A percentile compares a stretch with the other conserved stretches of the same genome.
phyloP scores from a whole-genome alignment of 2,797 vertebrate genomes.

The Rhinogobio ventralis region DNA sequence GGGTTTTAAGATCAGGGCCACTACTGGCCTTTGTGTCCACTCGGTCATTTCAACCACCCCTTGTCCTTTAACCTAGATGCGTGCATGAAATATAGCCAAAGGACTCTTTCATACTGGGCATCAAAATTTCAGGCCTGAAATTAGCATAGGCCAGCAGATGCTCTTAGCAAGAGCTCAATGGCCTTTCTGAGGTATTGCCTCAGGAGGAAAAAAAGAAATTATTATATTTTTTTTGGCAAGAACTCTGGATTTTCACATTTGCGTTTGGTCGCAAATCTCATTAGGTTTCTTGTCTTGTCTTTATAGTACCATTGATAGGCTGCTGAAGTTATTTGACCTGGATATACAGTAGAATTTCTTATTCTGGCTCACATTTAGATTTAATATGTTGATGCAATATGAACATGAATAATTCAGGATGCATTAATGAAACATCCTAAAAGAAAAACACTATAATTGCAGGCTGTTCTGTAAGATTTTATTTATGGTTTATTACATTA shows the following conservation, averaged over 20 bases:
- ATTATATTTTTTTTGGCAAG: not conserved
- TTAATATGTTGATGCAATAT: constrained; percentile 52
- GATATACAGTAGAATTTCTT: not conserved
- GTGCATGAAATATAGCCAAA: constrained; percentile 55
- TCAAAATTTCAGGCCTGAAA: constrained; percentile 46
- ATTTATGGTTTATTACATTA: not conserved
- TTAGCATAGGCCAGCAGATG: constrained; percentile 56
- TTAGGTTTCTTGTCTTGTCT: constrained; percentile 8
- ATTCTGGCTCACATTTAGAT: constrained; percentile 42
- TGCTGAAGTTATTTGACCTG: not conserved
- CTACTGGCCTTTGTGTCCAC: constrained; percentile 48
- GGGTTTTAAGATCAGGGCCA: constrained; percentile 19
- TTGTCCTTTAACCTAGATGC: constrained; percentile 48
- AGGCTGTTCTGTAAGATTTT: not conserved
- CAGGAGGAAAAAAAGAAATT: constrained; percentile 40
- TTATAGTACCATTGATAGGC: not conserved
- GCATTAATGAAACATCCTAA: constrained; percentile 53
- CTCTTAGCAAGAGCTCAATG: constrained; percentile 51
- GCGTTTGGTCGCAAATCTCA: not conserved
- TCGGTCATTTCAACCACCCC: constrained; percentile 36
- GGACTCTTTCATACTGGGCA: constrained; percentile 42
- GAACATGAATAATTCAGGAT: constrained; percentile 61
- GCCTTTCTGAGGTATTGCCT: constrained; percentile 56
- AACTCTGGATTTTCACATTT: constrained; percentile 43
- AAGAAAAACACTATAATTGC: constrained; percentile 31